Conservation (phyloP, 2,113 vertebrate species). For the Pteronura brasiliensis region DNA sequence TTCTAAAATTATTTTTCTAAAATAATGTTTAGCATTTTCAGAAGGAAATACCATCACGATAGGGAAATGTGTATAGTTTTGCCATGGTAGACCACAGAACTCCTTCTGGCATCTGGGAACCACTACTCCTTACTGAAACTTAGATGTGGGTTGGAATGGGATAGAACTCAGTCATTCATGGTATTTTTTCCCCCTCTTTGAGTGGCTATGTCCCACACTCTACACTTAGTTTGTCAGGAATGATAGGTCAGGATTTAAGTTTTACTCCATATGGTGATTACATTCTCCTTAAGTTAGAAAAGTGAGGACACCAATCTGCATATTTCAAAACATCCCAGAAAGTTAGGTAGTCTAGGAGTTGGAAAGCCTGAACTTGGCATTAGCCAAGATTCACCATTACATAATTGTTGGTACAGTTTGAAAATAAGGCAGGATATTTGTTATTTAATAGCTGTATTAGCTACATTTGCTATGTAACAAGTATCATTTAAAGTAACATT, state of each 20-base stretch:
- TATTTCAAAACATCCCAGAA: background rate
- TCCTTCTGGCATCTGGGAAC: background rate
- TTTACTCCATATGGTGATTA: background rate
- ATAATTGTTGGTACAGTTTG: background rate
- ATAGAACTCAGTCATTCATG: background rate
- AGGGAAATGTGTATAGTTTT: background rate
- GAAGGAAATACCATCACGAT: background rate
- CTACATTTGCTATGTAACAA: background rate
- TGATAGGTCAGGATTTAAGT: background rate
- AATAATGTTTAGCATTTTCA: background rate
- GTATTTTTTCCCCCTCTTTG: background rate
- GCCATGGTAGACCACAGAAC: background rate
- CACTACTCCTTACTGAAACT: background rate
- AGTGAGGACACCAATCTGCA: background rate
- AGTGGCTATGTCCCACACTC: background rate
- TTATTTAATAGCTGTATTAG: background rate
- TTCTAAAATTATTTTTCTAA: background rate
- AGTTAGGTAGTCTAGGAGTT: background rate
- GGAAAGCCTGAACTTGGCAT: background rate
- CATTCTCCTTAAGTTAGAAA: background rate
- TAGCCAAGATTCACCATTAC: background rate
- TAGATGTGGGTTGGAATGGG: background rate
- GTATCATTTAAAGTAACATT: background rate
- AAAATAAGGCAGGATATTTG: background rate
- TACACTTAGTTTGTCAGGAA: background rate